A percentile compares a stretch with the other conserved stretches of the same genome.
phyloP scores from a whole-genome alignment of 1,140 invertebrate species.

The Aphelenchoides fujianensis region DNA sequence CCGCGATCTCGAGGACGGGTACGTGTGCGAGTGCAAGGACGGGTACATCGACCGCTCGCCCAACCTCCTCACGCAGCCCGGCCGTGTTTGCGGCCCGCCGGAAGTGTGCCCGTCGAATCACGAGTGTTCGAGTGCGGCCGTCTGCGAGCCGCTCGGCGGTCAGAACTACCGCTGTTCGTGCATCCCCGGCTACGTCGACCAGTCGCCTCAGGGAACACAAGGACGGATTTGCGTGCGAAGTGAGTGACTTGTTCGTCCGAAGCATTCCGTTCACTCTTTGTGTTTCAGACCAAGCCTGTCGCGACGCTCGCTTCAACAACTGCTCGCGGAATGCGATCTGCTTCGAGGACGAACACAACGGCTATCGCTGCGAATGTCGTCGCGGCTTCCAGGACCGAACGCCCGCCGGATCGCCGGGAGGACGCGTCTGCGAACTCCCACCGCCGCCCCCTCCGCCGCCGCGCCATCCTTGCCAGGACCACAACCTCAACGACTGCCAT shows the following conservation, averaged over 20 bases:
- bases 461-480: conserved; percentile 60
- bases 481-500: conserved; percentile 58
- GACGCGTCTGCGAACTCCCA: conserved; percentile 59
- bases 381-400: conserved; percentile 49
- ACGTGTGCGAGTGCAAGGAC: conserved; percentile 60
- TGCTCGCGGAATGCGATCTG: conserved; percentile 61
- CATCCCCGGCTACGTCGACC: conserved; percentile 51
- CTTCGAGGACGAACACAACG: conserved; percentile 54
- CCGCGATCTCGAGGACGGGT: conserved; percentile 61
- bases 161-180: conserved; percentile 58
- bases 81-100: conserved; percentile 53
- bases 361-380: conserved; percentile 59
- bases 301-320: conserved; percentile 58
- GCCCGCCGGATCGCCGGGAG: conserved; percentile 37
- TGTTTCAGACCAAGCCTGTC: conserved; percentile 57
- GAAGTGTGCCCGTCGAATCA: conserved; percentile 61
- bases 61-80: conserved; percentile 57
- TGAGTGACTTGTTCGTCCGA: conserved; percentile 31
- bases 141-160: conserved; percentile 60
- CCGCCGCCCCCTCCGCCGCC: conserved; percentile 50
- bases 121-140: conserved; percentile 58
- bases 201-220: conserved; percentile 48
- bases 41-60: conserved; percentile 57
- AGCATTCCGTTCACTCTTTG: neutral
- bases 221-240: conserved; percentile 61